Evolutionary conservation across 2,113 vertebrate genomes (phyloP).

Genomic region (Bolborhynchus lineola): DNA sequence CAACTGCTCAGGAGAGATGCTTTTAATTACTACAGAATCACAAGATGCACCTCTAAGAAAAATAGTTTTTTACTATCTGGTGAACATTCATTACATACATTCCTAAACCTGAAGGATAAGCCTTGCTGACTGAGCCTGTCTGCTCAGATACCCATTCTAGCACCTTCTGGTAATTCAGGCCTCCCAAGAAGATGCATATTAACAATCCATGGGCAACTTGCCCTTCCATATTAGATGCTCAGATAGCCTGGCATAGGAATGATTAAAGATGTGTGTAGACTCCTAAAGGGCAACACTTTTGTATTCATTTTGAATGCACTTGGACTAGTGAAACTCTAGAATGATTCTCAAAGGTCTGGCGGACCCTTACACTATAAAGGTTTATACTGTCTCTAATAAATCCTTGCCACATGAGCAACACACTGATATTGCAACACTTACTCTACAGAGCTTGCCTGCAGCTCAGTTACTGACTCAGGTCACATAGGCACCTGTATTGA

Average conservation of each 20-base stretch:
- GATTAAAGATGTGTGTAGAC: not conserved
- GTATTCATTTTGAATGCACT: not conserved
- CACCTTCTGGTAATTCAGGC: not conserved
- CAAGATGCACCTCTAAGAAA: not conserved
- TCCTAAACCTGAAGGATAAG: not conserved
- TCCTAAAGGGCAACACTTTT: not conserved
- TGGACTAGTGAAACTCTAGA: not conserved
- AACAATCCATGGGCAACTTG: not conserved
- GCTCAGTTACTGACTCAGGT: slow-evolving; percentile 6
- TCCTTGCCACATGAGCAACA: not conserved
- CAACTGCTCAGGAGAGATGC: not conserved
- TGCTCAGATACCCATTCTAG: not conserved
- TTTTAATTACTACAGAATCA: not conserved
- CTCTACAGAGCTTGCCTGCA: not conserved
- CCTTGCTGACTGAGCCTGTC: not conserved
- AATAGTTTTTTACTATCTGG: not conserved
- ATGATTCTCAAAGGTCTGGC: not conserved
- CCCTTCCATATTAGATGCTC: not conserved
- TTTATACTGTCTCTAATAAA: not conserved
- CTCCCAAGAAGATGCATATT: not conserved
- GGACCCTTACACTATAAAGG: not conserved
- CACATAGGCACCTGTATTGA: not conserved
- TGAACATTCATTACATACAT: not conserved
- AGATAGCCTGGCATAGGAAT: not conserved
- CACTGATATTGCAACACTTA: not conserved